phyloP scores from a whole-genome alignment of 2,888 invertebrate genomes.

The Digitonthophagus gazella region DNA sequence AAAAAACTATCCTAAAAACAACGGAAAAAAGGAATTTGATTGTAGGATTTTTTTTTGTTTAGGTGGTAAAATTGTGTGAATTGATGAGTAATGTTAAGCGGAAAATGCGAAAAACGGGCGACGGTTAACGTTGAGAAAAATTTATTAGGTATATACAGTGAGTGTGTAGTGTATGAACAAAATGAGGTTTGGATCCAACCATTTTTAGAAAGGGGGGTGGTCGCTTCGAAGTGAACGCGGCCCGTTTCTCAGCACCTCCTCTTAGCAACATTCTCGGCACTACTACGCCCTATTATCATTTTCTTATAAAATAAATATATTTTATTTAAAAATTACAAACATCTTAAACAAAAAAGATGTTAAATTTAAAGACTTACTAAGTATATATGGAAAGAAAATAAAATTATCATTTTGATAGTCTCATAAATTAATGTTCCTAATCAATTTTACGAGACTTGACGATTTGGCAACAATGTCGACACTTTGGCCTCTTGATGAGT shows the following conservation, averaged over 20 bases:
- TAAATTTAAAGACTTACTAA: too few relatives aligned
- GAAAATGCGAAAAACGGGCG: constrained; percentile 1
- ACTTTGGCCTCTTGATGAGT: too few relatives aligned
- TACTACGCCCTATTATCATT: neutral
- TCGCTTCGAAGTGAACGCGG: constrained; percentile 40
- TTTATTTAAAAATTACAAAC: neutral
- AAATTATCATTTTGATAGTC: too few relatives aligned
- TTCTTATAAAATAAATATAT: neutral
- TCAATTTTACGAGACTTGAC: too few relatives aligned
- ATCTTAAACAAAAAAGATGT: constrained; percentile 13
- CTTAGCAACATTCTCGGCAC: neutral
- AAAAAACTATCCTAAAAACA: too few relatives aligned
- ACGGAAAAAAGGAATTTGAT: too few relatives aligned
- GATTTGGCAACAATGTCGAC: too few relatives aligned
- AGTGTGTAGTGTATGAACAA: constrained; percentile 47
- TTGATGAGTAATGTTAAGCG: too few relatives aligned
- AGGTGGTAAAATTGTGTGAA: too few relatives aligned
- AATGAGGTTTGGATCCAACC: constrained; percentile 54
- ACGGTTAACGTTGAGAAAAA: constrained; percentile 48
- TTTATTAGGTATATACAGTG: constrained; percentile 47
- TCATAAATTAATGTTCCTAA: too few relatives aligned
- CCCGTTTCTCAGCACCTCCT: constrained; percentile 30
- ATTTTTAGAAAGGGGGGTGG: constrained; percentile 50
- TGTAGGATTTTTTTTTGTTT: constrained; percentile 1
- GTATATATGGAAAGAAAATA: too few relatives aligned